Base-by-base conservation (phyloP, 2,797 vertebrate genomes). In the Manis javanica region DNA sequence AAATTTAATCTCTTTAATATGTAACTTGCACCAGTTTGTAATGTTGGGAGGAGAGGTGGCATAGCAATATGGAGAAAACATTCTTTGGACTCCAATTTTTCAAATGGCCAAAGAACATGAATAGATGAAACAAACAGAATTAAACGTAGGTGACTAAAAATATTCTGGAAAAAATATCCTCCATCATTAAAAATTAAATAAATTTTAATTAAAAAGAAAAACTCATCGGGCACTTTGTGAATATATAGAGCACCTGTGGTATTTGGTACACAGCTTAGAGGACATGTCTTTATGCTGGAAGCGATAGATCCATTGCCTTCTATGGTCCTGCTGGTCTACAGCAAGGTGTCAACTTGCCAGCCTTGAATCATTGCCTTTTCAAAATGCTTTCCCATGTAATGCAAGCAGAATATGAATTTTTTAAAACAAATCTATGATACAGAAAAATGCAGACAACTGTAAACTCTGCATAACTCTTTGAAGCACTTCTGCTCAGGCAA, bases 401-500 rank as follows among this genome's bases (percentile, higher is more conserved):
- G 34, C 66, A 71, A 87, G n/a, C 49, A 68, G 39, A 89, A 83
- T 57, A 69, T 74, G 31, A 96, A 89, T 18, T 59, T 75, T 90
- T 68, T 29, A 46, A 46, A 46, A 86, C 31, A 83, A 89, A 90
- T 59, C 31, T 49, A 3, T 74, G 23, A 31, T 53, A 63, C 10
- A 59, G 34, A 85, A 88, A 39, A 49, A 39, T 46, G 31, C 55
- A 29, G 19, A 83, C 63, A 74, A 90, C 42, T 86, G 71, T 16
- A 82, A 91, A 95, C n/a, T 39, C 78, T 23, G 5, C 23, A 46
- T 2, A 46, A 55, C 57, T 90, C 79, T 83, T 64, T 34, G 68
- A 86, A 90, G 57, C 61, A 46, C 68, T 94, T 85, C 72, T 83
- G 42, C 75, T 86, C 64, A 87, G 79, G 93, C 42, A 87, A 79